Percentiles rank a stretch among this genome's conserved stretches.
Evolutionary conservation across 2,888 invertebrate genomes (phyloP).

Genomic region (Tachystola acroxantha): DNA sequence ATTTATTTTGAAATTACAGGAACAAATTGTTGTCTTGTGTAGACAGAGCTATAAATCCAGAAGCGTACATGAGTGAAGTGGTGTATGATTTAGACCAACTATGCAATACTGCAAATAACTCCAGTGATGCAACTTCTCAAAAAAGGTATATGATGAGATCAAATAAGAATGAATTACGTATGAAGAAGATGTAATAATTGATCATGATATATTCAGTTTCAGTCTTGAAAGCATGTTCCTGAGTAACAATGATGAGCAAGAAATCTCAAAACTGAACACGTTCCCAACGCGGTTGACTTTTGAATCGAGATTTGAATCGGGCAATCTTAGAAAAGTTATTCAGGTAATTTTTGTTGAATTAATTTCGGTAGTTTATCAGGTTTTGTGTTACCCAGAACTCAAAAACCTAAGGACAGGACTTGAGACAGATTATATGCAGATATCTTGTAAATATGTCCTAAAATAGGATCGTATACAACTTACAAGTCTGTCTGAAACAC

Average conservation of each 20-base stretch:
- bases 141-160: constrained; percentile 62
- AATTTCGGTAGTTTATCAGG: background rate
- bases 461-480: too few species aligned
- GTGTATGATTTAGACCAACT: constrained; percentile 84
- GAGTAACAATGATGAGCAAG: constrained; percentile 71
- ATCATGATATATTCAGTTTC: constrained; percentile 23
- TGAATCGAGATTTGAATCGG: constrained; percentile 92
- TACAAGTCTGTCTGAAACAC: too few species aligned
- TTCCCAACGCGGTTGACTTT: constrained; percentile 79
- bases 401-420: too few species aligned
- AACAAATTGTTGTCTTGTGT: constrained; percentile 81
- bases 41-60: constrained; percentile 81
- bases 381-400: too few species aligned
- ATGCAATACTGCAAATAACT: constrained; percentile 29
- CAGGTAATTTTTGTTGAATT: constrained; percentile 70
- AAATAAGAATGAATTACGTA: too few species aligned
- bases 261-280: constrained; percentile 55
- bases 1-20: too few species aligned
- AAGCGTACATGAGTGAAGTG: constrained; percentile 78
- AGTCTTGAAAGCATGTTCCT: constrained; percentile 52
- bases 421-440: too few species aligned
- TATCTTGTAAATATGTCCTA: too few species aligned
- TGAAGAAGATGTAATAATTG: background rate
- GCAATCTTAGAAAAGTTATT: constrained; percentile 89
- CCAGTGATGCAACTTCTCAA: constrained; percentile 21